phyloP scores from a whole-genome alignment of 1,140 invertebrate species.

The Spodoptera frugiperda region DNA sequence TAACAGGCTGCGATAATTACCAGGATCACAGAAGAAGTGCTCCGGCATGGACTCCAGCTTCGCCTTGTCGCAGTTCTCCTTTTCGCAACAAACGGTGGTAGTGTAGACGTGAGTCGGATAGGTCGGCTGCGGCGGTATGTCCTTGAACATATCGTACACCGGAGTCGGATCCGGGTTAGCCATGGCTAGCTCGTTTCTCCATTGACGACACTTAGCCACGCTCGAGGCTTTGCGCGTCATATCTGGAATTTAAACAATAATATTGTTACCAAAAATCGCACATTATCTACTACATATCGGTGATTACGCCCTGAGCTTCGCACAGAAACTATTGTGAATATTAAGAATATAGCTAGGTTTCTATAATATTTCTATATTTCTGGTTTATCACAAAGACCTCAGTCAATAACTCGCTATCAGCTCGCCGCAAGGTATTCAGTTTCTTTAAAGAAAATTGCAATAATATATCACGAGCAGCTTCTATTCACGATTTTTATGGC shows the following conservation, averaged over 20 bases:
- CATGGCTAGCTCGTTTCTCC: constrained; percentile 3
- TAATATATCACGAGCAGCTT: too few species aligned
- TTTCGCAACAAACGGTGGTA: constrained; percentile 3
- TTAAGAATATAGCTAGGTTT: too few species aligned
- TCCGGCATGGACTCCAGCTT: neutral
- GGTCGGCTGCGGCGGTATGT: neutral
- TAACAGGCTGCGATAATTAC: neutral
- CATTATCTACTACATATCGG: too few species aligned
- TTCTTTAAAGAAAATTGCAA: too few species aligned
- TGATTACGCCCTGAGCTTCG: too few species aligned
- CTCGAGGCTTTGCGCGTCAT: constrained; percentile 3
- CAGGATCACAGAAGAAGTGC: neutral
- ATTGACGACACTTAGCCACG: neutral
- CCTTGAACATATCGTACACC: neutral
- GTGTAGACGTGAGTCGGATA: neutral
- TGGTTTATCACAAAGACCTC: too few species aligned
- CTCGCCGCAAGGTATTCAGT: too few species aligned
- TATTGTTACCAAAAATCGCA: neutral
- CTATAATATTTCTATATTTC: too few species aligned
- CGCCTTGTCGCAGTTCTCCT: neutral
- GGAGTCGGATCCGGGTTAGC: neutral
- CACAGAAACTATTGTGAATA: too few species aligned
- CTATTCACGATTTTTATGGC: too few species aligned
- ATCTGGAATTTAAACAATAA: constrained; percentile 23
- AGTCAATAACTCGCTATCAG: too few species aligned